Percentiles rank a stretch among this genome's conserved stretches.
These are phyloP conservation scores for Oncorhynchus gorbuscha DNA, from an alignment of 2,113 vertebrate species.

Conservation along the genomic window DNA sequence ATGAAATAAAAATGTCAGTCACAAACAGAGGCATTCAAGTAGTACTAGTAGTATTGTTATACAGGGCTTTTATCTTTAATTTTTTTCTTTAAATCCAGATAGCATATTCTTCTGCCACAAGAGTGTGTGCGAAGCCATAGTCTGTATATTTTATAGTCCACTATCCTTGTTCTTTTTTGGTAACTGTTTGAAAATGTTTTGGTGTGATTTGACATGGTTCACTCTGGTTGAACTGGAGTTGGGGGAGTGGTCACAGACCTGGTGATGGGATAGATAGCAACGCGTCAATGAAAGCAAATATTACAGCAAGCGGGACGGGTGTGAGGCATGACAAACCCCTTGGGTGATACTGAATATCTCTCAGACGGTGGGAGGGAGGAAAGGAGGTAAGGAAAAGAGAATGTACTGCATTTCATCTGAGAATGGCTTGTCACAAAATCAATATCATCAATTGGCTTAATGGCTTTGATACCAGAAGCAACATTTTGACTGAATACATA, in stretches of 20 bases:
- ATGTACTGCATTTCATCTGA: constrained; percentile 62
- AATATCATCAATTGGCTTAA: constrained; percentile 61
- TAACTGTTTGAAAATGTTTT: constrained; percentile 74
- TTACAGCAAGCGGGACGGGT: constrained; percentile 67
- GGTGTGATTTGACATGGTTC: constrained; percentile 56
- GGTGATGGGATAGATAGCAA: constrained; percentile 69
- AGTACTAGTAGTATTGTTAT: constrained; percentile 92
- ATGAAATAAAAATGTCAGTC: constrained; percentile 92
- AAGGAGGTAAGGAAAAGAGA: constrained; percentile 15
- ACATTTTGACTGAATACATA: constrained; percentile 40
- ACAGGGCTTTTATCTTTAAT: constrained; percentile 82
- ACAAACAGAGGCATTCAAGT: constrained; percentile 99
- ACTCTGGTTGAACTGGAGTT: constrained; percentile 72
- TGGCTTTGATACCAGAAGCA: constrained; percentile 67
- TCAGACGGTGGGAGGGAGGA: constrained; percentile 21
- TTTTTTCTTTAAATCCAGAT: constrained; percentile 80
- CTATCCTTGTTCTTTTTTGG: constrained; percentile 72
- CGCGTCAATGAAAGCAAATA: constrained; percentile 61
- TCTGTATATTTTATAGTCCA: constrained; percentile 65
- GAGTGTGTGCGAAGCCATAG: constrained; percentile 68
- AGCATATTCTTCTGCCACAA: constrained; percentile 69
- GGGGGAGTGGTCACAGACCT: constrained; percentile 72
- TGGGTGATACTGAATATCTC: constrained; percentile 76
- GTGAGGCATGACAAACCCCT: constrained; percentile 70
- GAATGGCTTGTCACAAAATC: constrained; percentile 60